A percentile compares a stretch with the other conserved stretches of the same genome.
Conservation (phyloP, 2,888 invertebrate species). For the Cheilosia pagana region DNA sequence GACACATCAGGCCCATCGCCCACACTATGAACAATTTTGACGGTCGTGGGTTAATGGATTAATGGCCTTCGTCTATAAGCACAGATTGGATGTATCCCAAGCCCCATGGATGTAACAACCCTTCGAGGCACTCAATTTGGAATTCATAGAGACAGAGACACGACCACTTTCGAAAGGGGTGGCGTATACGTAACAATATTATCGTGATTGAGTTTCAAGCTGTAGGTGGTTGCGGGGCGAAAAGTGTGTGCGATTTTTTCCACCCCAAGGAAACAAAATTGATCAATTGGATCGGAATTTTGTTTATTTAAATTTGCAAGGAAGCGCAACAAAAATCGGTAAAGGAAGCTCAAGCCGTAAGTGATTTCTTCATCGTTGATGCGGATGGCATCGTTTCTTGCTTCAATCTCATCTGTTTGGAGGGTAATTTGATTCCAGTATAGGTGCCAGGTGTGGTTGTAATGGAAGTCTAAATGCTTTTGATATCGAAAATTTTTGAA, state of each 20-base stretch:
- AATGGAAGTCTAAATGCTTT: slow-evolving; percentile 7
- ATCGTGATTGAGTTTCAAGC: slow-evolving; percentile 24
- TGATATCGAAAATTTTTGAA: too few relatives aligned
- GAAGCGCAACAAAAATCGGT: not conserved
- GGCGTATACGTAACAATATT: slow-evolving; percentile 42
- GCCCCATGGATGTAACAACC: not conserved
- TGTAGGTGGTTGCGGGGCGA: not conserved
- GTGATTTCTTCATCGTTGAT: not conserved
- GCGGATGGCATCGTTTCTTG: not conserved
- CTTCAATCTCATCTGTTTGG: not conserved
- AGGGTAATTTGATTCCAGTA: slow-evolving; percentile 24
- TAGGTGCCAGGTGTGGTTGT: slow-evolving; percentile 25
- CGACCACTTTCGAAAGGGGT: slow-evolving; percentile 6
- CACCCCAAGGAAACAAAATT: not conserved
- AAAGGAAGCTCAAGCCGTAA: not conserved
- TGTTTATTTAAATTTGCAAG: slow-evolving; percentile 20
- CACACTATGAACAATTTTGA: not conserved
- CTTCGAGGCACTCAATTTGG: slow-evolving; percentile 17
- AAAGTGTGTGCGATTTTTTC: slow-evolving; percentile 22
- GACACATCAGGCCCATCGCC: not conserved
- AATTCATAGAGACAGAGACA: slow-evolving; percentile 12
- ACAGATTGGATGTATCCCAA: not conserved
- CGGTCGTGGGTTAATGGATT: slow-evolving; percentile 20
- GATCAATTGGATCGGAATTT: slow-evolving; percentile 30
- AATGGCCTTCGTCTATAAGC: slow-evolving; percentile 8